Evolutionary conservation across 2,113 vertebrate genomes (phyloP).

Genomic region (Melanotaenia duboulayi): DNA sequence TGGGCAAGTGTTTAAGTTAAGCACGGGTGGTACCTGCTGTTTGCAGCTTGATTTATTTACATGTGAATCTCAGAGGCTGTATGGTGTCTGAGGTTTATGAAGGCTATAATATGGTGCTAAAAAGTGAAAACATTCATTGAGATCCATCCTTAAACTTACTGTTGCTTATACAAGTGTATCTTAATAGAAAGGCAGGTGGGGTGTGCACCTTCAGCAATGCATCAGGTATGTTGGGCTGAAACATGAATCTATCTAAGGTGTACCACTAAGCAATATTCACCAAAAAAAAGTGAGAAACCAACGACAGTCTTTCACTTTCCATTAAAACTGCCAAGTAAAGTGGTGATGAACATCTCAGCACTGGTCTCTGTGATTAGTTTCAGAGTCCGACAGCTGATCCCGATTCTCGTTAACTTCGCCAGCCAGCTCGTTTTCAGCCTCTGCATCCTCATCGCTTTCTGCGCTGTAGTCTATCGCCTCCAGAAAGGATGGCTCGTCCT

Average conservation of each 20-base stretch:
- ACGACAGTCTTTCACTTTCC: background rate
- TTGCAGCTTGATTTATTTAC: conserved; percentile 45
- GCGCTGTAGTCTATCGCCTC: conserved; percentile 99
- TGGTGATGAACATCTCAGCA: background rate
- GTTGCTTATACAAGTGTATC: conserved; percentile 11
- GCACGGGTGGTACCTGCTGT: conserved; percentile 44
- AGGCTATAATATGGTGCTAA: conserved; percentile 26
- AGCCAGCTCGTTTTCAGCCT: conserved; percentile 75
- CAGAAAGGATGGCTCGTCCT: conserved; percentile 95
- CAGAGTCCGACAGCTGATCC: conserved; percentile 87
- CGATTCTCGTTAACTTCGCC: conserved; percentile 76
- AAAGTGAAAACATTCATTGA: conserved; percentile 61
- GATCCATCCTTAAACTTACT: conserved; percentile 15
- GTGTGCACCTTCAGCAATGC: conserved; percentile 24
- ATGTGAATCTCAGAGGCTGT: conserved; percentile 62
- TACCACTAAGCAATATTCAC: conserved; percentile 35
- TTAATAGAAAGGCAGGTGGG: conserved; percentile 34
- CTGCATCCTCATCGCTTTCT: conserved; percentile 93
- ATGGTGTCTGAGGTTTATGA: conserved; percentile 58
- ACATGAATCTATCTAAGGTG: conserved; percentile 11
- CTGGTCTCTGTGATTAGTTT: conserved; percentile 81
- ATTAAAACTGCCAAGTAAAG: conserved; percentile 5
- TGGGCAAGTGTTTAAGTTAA: conserved; percentile 52
- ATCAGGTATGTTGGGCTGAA: background rate
- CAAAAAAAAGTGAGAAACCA: conserved; percentile 14